Evolutionary conservation across 2,113 vertebrate species (phyloP).

Genomic region (Condylura cristata): DNA sequence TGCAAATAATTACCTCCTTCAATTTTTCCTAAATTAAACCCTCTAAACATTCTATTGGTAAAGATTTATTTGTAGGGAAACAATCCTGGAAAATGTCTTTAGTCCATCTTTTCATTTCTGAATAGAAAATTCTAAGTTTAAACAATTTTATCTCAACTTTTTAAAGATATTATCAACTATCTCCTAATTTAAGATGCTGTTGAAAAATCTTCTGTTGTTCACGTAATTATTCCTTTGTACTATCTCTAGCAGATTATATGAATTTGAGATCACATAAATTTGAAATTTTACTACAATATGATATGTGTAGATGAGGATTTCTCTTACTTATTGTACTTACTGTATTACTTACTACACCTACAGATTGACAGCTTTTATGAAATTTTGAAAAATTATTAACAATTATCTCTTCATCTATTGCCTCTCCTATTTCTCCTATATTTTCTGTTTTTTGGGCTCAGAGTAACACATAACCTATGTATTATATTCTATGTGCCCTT

Average conservation of each 20-base stretch:
- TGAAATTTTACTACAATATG: neutral
- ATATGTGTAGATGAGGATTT: neutral
- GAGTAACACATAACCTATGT: neutral
- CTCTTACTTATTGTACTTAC: neutral
- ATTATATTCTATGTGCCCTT: neutral
- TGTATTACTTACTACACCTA: neutral
- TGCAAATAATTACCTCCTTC: neutral
- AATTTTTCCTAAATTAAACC: neutral
- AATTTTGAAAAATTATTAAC: neutral
- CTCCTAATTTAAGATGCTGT: neutral
- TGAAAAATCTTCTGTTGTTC: neutral
- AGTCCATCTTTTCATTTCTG: neutral
- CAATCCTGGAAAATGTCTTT: neutral
- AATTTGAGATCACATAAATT: neutral
- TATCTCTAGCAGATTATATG: neutral
- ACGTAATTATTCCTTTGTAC: neutral
- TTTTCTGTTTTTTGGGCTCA: neutral
- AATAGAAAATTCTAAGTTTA: neutral
- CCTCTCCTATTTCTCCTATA: neutral
- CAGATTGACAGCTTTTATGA: neutral
- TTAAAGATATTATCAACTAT: neutral
- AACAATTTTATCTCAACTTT: slow-evolving; percentile 10
- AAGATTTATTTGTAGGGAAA: slow-evolving; percentile 9
- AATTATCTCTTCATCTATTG: neutral
- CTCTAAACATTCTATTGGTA: neutral